A percentile compares a stretch with the other conserved stretches of the same genome.
Conservation (phyloP, 2,113 vertebrate species). For the Chaetorhynchus papuensis region DNA sequence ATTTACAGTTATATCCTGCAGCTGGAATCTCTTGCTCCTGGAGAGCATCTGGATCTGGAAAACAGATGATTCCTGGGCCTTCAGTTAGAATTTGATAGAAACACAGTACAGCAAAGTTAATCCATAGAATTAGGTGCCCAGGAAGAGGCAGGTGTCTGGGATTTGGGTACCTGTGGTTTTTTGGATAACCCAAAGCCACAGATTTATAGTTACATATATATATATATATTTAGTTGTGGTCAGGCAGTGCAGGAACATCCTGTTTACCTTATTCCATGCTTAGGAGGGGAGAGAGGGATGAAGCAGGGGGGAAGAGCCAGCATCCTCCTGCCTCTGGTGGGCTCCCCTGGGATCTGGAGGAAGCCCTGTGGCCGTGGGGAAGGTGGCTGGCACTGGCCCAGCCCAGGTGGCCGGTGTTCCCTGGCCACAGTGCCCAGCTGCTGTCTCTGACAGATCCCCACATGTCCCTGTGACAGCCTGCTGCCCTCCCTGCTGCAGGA, state of each 20-base stretch:
- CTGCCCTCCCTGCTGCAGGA: background rate
- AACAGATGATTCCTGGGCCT: background rate
- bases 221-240: background rate
- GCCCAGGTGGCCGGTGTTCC: background rate
- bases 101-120: background rate
- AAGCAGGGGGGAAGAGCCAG: background rate
- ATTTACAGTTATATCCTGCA: accelerated
- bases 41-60: background rate
- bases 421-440: background rate
- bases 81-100: background rate
- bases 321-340: background rate
- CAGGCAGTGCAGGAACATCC: background rate
- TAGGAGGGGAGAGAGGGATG: background rate
- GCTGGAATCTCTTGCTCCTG: background rate
- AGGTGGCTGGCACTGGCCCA: background rate
- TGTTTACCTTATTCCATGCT: background rate
- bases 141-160: background rate
- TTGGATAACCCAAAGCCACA: background rate
- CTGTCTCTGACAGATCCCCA: background rate
- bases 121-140: accelerated
- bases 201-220: background rate
- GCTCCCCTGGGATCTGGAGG: background rate
- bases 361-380: background rate
- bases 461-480: background rate
- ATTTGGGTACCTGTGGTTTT: background rate